phyloP scores from a whole-genome alignment of 2,113 vertebrate genomes.

The Halcyon malimbica region DNA sequence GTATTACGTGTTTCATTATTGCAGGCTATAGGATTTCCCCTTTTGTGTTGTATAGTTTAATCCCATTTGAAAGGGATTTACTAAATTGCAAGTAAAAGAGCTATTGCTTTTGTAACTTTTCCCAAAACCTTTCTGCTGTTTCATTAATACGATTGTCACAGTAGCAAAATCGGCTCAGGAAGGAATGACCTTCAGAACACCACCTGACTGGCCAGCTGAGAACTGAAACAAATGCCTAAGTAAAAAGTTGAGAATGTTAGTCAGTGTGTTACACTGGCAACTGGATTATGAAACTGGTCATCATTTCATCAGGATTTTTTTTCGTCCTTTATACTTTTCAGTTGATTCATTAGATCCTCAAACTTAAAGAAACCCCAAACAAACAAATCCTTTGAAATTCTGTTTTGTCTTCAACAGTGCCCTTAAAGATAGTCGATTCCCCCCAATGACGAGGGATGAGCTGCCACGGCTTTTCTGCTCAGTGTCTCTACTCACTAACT shows the following conservation, averaged over 20 bases:
- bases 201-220: neutral
- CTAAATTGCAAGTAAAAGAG: neutral
- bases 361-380: neutral
- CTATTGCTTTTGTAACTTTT: neutral
- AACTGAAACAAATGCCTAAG: neutral
- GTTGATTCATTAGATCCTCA: slow-evolving; percentile 33
- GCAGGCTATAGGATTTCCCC: neutral
- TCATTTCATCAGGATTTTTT: slow-evolving; percentile 8
- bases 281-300: slow-evolving; percentile 1
- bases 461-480: slow-evolving; percentile 99
- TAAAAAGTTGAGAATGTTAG: neutral
- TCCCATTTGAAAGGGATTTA: neutral
- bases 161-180: slow-evolving; percentile 3
- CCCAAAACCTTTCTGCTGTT: neutral
- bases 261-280: neutral
- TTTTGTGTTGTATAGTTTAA: neutral
- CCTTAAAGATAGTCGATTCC: slow-evolving; percentile 99
- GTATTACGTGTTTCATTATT: neutral
- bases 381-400: slow-evolving; percentile 55
- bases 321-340: slow-evolving; percentile 16
- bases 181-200: neutral
- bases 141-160: neutral
- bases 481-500: slow-evolving; percentile 99
- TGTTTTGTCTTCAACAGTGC: slow-evolving; percentile 86
- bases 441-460: slow-evolving; percentile 99